phyloP scores from a whole-genome alignment of 2,888 invertebrate genomes.

The Tiliacea aurago region DNA sequence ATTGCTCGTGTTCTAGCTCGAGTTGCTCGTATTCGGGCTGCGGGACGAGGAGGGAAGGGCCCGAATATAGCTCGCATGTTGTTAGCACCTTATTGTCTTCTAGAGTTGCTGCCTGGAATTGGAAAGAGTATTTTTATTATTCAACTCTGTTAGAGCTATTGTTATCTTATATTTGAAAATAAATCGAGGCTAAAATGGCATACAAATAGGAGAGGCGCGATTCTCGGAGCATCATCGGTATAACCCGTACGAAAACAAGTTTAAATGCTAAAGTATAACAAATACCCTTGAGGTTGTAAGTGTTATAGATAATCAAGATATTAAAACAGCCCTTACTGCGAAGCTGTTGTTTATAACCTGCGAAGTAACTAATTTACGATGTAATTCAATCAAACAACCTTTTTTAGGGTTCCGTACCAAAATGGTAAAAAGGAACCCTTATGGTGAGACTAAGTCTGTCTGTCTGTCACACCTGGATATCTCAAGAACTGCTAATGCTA shows the following conservation, averaged over 20 bases:
- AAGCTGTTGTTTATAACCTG: not conserved
- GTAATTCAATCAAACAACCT: too few species aligned
- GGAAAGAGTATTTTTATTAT: not conserved
- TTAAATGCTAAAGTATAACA: not conserved
- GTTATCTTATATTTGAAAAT: too few species aligned
- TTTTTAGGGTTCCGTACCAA: too few species aligned
- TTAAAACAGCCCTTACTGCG: not conserved
- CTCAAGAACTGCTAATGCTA: too few species aligned
- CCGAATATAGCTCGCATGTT: slow-evolving; percentile 72
- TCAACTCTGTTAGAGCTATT: not conserved
- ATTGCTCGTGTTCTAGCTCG: slow-evolving; percentile 59
- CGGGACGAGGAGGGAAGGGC: slow-evolving; percentile 73
- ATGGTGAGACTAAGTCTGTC: too few species aligned
- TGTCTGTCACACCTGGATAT: too few species aligned
- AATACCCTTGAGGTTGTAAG: not conserved
- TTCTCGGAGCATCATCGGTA: not conserved
- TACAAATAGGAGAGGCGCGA: not conserved
- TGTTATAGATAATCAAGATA: not conserved
- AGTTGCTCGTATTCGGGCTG: slow-evolving; percentile 62
- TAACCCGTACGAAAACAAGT: not conserved
- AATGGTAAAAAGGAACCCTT: too few species aligned
- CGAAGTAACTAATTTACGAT: not conserved
- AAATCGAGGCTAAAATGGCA: not conserved
- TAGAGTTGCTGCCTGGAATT: slow-evolving; percentile 65
- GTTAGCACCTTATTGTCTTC: slow-evolving; percentile 68